Percentiles rank a stretch among this genome's conserved stretches.
Evolutionary conservation across 2,888 invertebrate species (phyloP).

Genomic region (Junonia oenone): DNA sequence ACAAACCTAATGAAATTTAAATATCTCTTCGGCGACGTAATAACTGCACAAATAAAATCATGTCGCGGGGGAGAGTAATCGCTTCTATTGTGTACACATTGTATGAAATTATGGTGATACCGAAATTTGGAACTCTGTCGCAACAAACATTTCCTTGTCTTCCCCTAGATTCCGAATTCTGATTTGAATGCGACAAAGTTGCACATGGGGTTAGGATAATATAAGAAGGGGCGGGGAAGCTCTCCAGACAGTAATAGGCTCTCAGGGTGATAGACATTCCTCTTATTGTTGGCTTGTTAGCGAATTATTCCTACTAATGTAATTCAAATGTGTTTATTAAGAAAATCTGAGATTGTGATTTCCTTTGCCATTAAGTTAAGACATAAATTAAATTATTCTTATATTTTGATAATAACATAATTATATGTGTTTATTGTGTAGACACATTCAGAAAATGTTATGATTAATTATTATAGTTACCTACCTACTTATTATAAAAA

Average conservation of each 20-base stretch:
- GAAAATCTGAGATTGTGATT: slow-evolving; percentile 49
- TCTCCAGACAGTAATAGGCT: slow-evolving; percentile 71
- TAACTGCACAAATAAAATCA: slow-evolving; percentile 79
- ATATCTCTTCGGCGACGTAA: slow-evolving; percentile 74
- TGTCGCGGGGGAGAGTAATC: slow-evolving; percentile 73
- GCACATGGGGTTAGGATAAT: slow-evolving; percentile 42
- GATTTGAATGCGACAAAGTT: slow-evolving; percentile 57
- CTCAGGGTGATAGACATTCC: slow-evolving; percentile 68
- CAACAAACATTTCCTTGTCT: slow-evolving; percentile 33
- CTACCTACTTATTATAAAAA: neutral
- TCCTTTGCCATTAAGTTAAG: neutral
- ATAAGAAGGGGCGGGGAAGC: slow-evolving; percentile 64
- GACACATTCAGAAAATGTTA: too few relatives aligned
- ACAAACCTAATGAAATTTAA: slow-evolving; percentile 80
- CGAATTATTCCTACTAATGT: slow-evolving; percentile 64
- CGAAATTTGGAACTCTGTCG: slow-evolving; percentile 56
- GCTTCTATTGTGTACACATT: slow-evolving; percentile 73
- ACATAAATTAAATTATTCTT: neutral
- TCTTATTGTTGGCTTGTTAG: slow-evolving; percentile 76
- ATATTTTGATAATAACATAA: neutral
- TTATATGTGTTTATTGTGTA: too few relatives aligned
- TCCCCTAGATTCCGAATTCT: slow-evolving; percentile 28
- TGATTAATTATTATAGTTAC: too few relatives aligned
- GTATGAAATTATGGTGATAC: slow-evolving; percentile 53
- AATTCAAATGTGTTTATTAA: slow-evolving; percentile 47